Evolutionary conservation across 2,113 vertebrate genomes (phyloP).

Genomic region (Dolichotis patagonum): DNA sequence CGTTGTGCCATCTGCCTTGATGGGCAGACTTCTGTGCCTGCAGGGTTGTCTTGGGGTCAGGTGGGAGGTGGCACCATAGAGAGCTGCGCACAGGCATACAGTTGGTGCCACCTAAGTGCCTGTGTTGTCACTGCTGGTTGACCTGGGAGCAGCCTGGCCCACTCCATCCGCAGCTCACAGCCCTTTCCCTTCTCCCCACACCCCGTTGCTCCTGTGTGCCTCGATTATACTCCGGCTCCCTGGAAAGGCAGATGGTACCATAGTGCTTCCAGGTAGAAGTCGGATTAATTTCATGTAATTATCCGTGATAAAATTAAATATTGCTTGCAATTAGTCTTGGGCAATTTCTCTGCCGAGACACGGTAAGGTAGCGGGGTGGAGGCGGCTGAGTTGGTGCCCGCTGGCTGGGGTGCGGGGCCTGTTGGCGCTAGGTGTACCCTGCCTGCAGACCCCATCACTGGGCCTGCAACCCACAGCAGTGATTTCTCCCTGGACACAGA

Average conservation of each 20-base stretch:
- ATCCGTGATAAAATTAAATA: constrained; percentile 61
- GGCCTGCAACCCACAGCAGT: not conserved
- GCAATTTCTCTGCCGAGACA: constrained; percentile 49
- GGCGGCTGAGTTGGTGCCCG: not conserved
- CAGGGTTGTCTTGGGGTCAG: not conserved
- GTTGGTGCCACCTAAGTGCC: not conserved
- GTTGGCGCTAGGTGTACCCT: not conserved
- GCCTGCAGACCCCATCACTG: rapidly evolving
- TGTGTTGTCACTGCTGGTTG: rapidly evolving
- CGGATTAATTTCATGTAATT: constrained; percentile 61
- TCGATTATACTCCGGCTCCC: not conserved
- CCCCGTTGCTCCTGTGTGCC: not conserved
- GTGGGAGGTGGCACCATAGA: rapidly evolving
- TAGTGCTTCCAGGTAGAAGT: constrained; percentile 13
- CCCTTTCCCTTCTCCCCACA: not conserved
- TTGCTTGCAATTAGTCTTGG: constrained; percentile 75
- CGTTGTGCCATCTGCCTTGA: rapidly evolving
- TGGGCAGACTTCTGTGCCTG: too few relatives aligned
- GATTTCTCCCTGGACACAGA: not conserved
- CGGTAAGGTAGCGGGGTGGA: not conserved
- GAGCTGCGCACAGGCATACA: rapidly evolving
- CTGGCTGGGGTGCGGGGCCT: not conserved
- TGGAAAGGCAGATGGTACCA: rapidly evolving
- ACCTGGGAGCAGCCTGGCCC: not conserved
- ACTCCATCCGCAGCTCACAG: rapidly evolving